phyloP scores from a whole-genome alignment of 2,888 invertebrate species.

The Rambutsinella grinnellia region DNA sequence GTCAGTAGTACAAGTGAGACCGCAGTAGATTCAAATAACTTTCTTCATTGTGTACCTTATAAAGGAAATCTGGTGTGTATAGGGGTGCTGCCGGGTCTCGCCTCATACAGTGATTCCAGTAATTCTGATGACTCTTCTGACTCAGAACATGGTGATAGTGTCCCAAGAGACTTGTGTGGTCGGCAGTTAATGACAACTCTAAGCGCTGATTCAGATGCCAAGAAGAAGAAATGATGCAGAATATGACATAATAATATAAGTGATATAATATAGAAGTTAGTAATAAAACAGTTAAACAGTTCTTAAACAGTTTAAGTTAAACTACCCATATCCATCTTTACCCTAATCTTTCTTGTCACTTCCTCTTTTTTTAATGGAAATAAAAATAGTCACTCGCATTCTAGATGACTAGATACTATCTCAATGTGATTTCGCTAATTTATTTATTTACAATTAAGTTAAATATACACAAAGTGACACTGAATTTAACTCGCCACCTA shows the following conservation, averaged over 20 bases:
- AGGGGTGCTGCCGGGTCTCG: conserved; percentile 87
- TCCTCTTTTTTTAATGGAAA: no score
- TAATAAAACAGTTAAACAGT: no score
- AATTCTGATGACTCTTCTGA: conserved; percentile 73
- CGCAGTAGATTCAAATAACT: conserved; percentile 31
- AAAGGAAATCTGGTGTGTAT: conserved; percentile 72
- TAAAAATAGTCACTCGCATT: no score
- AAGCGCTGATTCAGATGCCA: conserved; percentile 13
- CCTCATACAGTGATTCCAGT: conserved; percentile 81
- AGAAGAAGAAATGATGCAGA: conserved; percentile 25
- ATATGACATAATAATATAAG: background rate
- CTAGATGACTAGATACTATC: no score
- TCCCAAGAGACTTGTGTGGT: conserved; percentile 70
- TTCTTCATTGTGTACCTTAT: conserved; percentile 60
- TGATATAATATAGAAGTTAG: no score
- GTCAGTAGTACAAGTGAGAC: conserved; percentile 30
- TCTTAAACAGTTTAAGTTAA: no score
- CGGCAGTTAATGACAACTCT: conserved; percentile 60
- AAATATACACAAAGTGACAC: no score
- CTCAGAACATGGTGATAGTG: conserved; percentile 64
- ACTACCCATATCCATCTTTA: no score
- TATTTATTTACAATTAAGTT: no score
- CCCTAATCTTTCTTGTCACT: no score
- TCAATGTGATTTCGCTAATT: no score
- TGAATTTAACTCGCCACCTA: background rate